phyloP scores from a whole-genome alignment of 2,797 vertebrate genomes.

The Tokudaia tokunoshimensis region DNA sequence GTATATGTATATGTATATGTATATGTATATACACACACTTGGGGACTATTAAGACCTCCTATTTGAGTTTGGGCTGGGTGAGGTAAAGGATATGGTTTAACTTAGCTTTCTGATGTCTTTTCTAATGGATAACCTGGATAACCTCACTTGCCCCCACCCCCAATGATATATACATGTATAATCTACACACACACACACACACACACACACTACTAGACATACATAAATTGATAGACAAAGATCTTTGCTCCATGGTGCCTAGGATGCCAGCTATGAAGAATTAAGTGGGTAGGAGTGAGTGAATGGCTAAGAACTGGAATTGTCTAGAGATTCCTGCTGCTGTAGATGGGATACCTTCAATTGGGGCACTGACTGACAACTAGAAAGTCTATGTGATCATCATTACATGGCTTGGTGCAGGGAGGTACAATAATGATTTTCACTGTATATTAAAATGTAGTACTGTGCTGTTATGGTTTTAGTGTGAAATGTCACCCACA shows the following conservation, averaged over 20 bases:
- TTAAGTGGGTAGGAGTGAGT: background rate
- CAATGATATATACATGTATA: background rate
- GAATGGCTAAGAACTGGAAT: background rate
- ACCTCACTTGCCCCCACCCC: background rate
- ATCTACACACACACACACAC: background rate
- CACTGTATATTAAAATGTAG: background rate
- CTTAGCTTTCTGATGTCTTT: background rate
- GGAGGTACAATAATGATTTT: background rate
- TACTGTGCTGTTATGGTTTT: background rate
- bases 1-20: too few relatives aligned
- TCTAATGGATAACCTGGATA: background rate
- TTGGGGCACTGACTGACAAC: background rate
- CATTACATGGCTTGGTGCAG: background rate
- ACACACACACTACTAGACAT: background rate
- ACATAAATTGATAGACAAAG: background rate
- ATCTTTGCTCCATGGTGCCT: background rate
- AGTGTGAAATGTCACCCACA: background rate
- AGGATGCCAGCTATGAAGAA: background rate
- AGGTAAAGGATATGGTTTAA: background rate
- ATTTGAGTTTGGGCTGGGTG: background rate
- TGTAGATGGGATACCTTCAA: background rate
- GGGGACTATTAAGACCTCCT: background rate
- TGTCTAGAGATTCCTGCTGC: background rate
- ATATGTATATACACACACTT: background rate
- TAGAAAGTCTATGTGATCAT: background rate